These are phyloP conservation scores for Onychomys leucogaster DNA, from an alignment of 2,797 vertebrate species.

Conservation along the genomic window DNA sequence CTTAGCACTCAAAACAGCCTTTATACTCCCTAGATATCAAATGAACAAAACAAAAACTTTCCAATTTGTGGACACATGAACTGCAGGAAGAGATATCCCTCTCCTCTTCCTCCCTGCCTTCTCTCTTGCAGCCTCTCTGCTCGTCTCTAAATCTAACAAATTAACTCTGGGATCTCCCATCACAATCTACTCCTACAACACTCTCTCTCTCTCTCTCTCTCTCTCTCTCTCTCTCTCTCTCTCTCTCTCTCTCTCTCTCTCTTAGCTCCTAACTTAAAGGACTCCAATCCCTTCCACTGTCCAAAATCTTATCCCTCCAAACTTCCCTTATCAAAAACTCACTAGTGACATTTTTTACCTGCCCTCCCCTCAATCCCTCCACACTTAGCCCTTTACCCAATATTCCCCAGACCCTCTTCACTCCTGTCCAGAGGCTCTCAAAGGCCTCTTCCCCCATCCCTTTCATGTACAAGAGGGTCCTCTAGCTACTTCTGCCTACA, in stretches of 20 bases:
- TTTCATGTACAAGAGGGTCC: not conserved
- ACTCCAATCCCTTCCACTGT: not conserved
- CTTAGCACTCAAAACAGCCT: not conserved
- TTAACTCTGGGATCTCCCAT: too few species aligned
- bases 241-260: too few species aligned
- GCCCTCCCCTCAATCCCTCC: not conserved
- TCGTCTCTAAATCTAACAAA: too few species aligned
- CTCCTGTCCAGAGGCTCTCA: not conserved
- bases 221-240: too few species aligned
- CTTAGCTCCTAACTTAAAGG: not conserved
- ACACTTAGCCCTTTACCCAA: not conserved
- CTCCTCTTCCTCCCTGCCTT: not conserved
- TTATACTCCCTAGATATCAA: not conserved
- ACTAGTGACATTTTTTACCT: not conserved
- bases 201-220: too few species aligned
- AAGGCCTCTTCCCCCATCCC: not conserved
- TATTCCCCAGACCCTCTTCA: not conserved
- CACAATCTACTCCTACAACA: too few species aligned
- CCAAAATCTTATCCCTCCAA: not conserved
- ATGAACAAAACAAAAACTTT: not conserved
- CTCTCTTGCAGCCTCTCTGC: not conserved
- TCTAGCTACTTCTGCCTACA: too few species aligned
- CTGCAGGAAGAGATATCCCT: not conserved
- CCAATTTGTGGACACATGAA: not conserved
- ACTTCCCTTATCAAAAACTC: not conserved